phyloP scores from a whole-genome alignment of 2,888 invertebrate species.

The Lycophotia porphyrea region DNA sequence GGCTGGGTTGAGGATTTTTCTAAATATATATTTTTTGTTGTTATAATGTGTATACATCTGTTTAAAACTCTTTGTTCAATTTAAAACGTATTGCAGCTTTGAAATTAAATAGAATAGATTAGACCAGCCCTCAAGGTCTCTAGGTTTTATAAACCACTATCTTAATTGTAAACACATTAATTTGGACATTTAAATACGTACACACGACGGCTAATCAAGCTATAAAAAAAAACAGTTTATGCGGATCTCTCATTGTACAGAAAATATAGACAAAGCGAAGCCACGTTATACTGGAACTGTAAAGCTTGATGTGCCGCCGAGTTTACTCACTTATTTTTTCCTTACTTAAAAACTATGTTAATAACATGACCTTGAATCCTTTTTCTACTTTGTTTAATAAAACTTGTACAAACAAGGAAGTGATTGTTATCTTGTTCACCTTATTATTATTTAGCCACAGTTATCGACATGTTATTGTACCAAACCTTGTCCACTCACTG shows the following conservation, averaged over 20 bases:
- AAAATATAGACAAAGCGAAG: too few species aligned
- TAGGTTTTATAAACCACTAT: constrained; percentile 5
- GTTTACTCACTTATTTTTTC: not conserved
- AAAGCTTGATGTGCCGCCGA: too few species aligned
- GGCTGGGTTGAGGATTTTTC: not conserved
- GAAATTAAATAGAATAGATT: constrained; percentile 52
- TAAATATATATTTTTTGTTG: too few species aligned
- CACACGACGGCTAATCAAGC: too few species aligned
- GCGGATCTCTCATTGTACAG: too few species aligned
- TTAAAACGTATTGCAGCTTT: constrained; percentile 28
- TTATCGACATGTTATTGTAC: not conserved
- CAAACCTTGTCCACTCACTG: not conserved
- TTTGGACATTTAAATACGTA: constrained; percentile 4
- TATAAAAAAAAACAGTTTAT: too few species aligned
- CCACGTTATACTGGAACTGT: too few species aligned
- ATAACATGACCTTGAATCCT: not conserved
- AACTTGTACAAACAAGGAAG: not conserved
- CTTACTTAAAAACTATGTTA: constrained; percentile 1
- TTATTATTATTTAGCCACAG: not conserved
- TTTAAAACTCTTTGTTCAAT: not conserved
- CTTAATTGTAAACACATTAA: constrained; percentile 10
- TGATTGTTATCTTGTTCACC: constrained; percentile 20
- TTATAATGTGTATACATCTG: not conserved
- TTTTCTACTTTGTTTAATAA: not conserved
- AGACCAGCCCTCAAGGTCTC: constrained; percentile 45